A percentile compares a stretch with the other conserved stretches of the same genome.
Conservation (phyloP, 2,888 invertebrate genomes). For the Acrocyrtus sp. region DNA sequence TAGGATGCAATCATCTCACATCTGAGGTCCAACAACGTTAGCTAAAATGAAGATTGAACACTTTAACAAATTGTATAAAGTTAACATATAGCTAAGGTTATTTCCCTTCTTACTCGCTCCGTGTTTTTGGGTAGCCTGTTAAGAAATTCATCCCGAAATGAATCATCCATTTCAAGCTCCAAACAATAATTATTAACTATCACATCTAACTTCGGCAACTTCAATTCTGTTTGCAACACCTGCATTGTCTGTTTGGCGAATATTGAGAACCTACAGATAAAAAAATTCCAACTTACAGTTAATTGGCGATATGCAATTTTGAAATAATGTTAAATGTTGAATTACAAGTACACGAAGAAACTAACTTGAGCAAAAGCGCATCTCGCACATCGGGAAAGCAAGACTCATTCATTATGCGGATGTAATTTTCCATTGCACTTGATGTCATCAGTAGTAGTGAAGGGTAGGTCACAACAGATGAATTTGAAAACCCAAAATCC, state of each 20-base stretch:
- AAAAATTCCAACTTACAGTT: not conserved
- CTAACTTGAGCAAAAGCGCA: constrained; percentile 44
- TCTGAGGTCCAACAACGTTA: constrained; percentile 29
- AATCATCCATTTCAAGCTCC: constrained; percentile 19
- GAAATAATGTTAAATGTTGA: too few species aligned
- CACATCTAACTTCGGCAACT: constrained; percentile 66
- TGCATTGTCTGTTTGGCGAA: constrained; percentile 66
- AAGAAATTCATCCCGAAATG: constrained; percentile 9
- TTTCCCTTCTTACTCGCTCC: constrained; percentile 19
- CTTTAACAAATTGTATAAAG: not conserved
- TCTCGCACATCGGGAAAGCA: constrained; percentile 69
- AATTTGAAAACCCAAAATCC: constrained; percentile 44
- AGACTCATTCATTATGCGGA: constrained; percentile 73
- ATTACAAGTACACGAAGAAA: constrained; percentile 22
- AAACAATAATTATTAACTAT: constrained; percentile 65
- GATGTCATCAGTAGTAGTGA: constrained; percentile 72
- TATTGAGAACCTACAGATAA: constrained; percentile 65
- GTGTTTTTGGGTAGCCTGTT: constrained; percentile 19
- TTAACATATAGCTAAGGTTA: not conserved
- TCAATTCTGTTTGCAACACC: constrained; percentile 66
- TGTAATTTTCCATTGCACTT: constrained; percentile 73
- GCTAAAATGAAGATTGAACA: constrained; percentile 2
- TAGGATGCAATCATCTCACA: constrained; percentile 63
- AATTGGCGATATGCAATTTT: too few species aligned
- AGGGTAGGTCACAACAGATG: constrained; percentile 66